Percentiles rank a stretch among this genome's conserved stretches.
These are phyloP conservation scores for Panulirus ornatus DNA, from an alignment of 1,140 invertebrate genomes.

Conservation along the genomic window DNA sequence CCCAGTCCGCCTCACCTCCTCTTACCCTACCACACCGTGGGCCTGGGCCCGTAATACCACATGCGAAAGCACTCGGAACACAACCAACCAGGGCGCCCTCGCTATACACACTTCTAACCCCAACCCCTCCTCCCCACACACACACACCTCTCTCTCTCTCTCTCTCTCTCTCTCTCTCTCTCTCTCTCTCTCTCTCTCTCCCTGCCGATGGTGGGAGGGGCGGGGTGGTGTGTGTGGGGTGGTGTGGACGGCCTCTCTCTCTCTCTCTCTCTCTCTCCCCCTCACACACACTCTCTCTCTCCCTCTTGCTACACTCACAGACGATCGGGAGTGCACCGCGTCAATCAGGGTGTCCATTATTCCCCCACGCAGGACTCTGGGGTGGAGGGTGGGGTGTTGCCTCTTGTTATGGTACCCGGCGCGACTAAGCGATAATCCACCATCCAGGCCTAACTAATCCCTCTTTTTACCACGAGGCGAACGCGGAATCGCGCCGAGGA, in stretches of 20 bases:
- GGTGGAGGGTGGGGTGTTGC: constrained; percentile 27
- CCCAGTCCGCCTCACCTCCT: no score
- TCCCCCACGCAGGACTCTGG: constrained; percentile 23
- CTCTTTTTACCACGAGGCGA: constrained; percentile 40
- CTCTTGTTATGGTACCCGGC: constrained; percentile 56
- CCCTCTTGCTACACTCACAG: no score
- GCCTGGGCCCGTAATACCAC: background rate
- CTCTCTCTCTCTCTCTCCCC: background rate
- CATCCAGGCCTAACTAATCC: constrained; percentile 61
- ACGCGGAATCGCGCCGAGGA: constrained; percentile 36
- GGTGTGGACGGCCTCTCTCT: no score
- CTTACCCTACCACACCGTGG: background rate
- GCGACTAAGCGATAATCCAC: constrained; percentile 56
- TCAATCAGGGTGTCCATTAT: constrained; percentile 35
- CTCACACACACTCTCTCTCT: background rate
- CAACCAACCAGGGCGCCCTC: background rate
- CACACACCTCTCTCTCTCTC: background rate
- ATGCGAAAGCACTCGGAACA: no score
- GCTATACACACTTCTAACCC: background rate
- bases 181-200: background rate
- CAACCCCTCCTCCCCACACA: background rate
- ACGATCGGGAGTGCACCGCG: background rate
- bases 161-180: background rate
- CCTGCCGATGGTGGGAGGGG: no score
- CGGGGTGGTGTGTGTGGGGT: no score